These are phyloP conservation scores for Torymus auratus DNA, from an alignment of 2,888 invertebrate genomes.

Conservation along the genomic window DNA sequence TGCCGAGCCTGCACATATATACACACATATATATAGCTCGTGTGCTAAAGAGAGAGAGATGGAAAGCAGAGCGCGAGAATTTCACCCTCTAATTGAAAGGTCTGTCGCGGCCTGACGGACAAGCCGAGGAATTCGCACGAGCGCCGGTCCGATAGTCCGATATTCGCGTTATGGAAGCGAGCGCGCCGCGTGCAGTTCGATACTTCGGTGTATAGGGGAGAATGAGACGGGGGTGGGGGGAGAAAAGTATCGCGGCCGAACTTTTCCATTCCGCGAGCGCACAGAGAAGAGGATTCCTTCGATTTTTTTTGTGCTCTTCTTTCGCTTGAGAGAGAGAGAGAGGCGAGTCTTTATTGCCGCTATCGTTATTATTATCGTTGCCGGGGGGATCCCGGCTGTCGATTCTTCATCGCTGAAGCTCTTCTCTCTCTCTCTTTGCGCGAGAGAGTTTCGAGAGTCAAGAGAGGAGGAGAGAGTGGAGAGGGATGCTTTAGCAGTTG, in stretches of 20 bases:
- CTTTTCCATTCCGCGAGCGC: neutral
- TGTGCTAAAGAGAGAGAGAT: no score
- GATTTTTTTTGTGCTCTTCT: conserved; percentile 14
- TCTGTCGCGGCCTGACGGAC: neutral
- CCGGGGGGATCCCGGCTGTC: neutral
- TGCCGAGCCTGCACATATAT: neutral
- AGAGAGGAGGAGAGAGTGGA: no score
- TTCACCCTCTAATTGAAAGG: conserved; percentile 46
- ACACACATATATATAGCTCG: no score
- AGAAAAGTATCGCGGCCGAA: no score
- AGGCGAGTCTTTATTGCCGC: neutral
- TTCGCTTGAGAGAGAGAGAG: no score
- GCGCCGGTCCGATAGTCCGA: conserved; percentile 20
- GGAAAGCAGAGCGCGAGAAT: conserved; percentile 7
- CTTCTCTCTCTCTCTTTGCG: neutral
- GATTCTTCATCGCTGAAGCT: conserved; percentile 12
- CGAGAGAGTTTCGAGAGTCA: no score
- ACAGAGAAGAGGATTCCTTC: neutral
- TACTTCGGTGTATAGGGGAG: neutral
- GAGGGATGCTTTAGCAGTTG: no score
- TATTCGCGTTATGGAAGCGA: conserved; percentile 21
- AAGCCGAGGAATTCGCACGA: neutral
- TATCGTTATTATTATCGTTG: neutral
- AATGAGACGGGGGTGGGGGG: no score
- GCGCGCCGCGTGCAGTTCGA: neutral